Evolutionary conservation across 2,888 invertebrate species (phyloP).

Genomic region (Andrena fulva): DNA sequence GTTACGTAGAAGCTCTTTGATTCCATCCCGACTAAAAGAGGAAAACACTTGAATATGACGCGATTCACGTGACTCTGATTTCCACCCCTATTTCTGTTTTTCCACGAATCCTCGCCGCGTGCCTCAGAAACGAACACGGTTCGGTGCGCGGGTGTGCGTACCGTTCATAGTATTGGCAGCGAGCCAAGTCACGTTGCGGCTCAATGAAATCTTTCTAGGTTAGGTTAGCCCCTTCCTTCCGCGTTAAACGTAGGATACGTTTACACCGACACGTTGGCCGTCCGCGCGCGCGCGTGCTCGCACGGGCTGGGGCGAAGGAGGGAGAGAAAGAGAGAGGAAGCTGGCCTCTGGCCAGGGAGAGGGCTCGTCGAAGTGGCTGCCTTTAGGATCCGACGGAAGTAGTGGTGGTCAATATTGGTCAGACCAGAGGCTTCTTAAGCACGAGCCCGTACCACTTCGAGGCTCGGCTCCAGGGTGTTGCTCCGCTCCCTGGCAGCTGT

Average conservation of each 20-base stretch:
- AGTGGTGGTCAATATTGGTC: conserved; percentile 78
- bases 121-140: conserved; percentile 54
- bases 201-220: conserved; percentile 84
- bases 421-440: conserved; percentile 64
- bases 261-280: conserved; percentile 74
- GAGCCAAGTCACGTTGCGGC: conserved; percentile 80
- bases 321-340: conserved; percentile 39
- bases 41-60: conserved; percentile 13
- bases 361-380: conserved; percentile 60
- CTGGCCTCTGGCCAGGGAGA: conserved; percentile 75
- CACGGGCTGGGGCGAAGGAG: conserved; percentile 1
- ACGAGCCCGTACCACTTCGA: conserved; percentile 53
- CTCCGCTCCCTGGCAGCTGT: conserved; percentile 44
- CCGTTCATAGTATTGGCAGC: conserved; percentile 80
- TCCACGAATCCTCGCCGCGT: conserved; percentile 39
- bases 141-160: conserved; percentile 73
- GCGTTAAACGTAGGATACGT: conserved; percentile 79
- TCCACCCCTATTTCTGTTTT: conserved; percentile 30
- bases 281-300: conserved; percentile 7
- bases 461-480: conserved; percentile 16
- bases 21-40: neutral
- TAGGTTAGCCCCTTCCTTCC: conserved; percentile 79
- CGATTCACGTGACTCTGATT: conserved; percentile 44
- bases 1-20: neutral
- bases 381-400: conserved; percentile 71